Base-by-base conservation (phyloP, 2,113 vertebrate genomes). In the Sapayoa aenigma region DNA sequence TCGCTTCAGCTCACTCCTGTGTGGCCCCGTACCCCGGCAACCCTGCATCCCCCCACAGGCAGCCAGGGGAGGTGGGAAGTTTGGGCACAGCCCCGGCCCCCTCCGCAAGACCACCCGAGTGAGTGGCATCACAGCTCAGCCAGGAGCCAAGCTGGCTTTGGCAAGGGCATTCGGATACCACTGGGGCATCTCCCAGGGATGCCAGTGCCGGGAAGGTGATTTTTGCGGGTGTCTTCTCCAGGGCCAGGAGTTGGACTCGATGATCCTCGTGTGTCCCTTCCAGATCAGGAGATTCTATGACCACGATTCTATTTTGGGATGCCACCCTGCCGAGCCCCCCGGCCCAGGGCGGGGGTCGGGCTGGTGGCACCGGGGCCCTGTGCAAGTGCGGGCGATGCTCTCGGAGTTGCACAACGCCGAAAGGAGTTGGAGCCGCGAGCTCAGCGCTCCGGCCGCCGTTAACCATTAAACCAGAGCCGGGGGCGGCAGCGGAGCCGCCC, bases 401-500 rank as follows among this genome's bases (percentile, higher is more conserved):
- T 13, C 6, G 82, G 39, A 5, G 67, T 97, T 97, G 94, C 93
- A 55, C 80, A 94, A 97, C 68, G 20, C 3, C 46, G n/a, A 20
- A 7, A 4, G 24, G 37, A 63, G 86, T 33, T 12, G 44, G 49
- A 76, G 83, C 50, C 60, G 77, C 89, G 95, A 50, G 80, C 63
- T 94, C 95, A 49, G 95, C 80, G 33, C 56, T 91, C 33, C 14
- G n/a, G 68, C 65, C 60, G 31, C 31, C 9, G 95, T 96, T 97
- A 97, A 96, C 77, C 23, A 96, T 97, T 97, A 97, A 97, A 87
- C 95, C 69, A 1, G 77, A 88, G 62, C 33, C 35, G 7, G 53
- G 81, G 66, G 76, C 11, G 9, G 87, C 88, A 9, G 27, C 2
- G 24, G 73, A 83, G 63, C 71, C 62, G 68, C 55, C 27, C 35